Evolutionary conservation across 2,797 vertebrate genomes (phyloP).

Genomic region (Columba guinea): DNA sequence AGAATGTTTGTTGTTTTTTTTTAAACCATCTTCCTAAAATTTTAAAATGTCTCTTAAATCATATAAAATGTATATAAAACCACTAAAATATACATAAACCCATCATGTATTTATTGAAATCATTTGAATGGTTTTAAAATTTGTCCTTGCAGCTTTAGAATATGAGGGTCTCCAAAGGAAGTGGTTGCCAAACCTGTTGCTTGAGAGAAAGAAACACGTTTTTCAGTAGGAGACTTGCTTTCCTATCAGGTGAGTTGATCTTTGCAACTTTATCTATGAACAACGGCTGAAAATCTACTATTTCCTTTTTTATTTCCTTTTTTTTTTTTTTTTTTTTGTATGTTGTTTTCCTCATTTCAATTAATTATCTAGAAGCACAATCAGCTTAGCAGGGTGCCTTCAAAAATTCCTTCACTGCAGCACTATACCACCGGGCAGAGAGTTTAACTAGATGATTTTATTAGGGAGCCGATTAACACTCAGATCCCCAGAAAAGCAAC

Average conservation of each 20-base stretch:
- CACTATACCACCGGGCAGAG: conserved; percentile 24
- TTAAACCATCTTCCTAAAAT: background rate
- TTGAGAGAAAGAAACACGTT: background rate
- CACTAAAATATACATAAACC: background rate
- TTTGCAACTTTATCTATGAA: background rate
- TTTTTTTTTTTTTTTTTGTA: background rate
- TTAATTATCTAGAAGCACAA: conserved; percentile 66
- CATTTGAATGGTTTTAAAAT: background rate
- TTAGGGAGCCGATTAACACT: conserved; percentile 68
- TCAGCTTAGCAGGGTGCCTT: conserved; percentile 54
- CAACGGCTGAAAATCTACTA: background rate
- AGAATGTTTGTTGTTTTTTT: background rate
- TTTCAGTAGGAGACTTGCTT: background rate
- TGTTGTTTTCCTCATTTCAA: conserved; percentile 49
- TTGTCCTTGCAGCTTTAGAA: background rate
- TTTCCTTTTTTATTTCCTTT: background rate
- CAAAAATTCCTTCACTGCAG: conserved; percentile 42
- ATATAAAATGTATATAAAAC: background rate
- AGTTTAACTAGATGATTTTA: conserved; percentile 68
- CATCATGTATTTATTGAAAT: background rate
- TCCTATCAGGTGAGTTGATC: background rate
- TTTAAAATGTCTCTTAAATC: background rate
- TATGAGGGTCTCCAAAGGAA: background rate
- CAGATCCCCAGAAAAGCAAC: background rate
- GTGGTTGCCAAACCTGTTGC: background rate